These are phyloP conservation scores for Otus scops DNA, from an alignment of 2,797 vertebrate species.

Conservation along the genomic window DNA sequence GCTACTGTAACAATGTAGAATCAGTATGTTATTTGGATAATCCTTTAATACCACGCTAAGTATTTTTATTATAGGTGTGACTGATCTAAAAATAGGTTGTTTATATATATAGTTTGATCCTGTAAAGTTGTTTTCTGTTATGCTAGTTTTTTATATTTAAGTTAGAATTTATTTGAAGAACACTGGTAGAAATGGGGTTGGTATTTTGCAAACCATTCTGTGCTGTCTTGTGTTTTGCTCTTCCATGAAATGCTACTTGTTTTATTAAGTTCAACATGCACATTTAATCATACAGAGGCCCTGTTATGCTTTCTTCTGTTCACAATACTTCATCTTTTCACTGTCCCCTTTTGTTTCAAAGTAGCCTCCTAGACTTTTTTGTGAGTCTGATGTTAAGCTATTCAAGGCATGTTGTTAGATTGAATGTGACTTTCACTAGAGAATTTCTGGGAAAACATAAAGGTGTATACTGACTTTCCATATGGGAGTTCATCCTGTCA, in stretches of 20 bases:
- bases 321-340: neutral
- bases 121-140: neutral
- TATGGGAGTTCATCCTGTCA: neutral
- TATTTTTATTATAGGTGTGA: neutral
- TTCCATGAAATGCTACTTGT: neutral
- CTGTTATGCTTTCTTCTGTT: neutral
- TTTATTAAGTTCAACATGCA: neutral
- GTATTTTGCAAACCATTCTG: neutral
- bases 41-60: neutral
- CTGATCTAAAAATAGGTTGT: neutral
- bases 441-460: neutral
- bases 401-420: neutral
- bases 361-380: neutral
- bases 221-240: neutral
- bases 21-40: neutral
- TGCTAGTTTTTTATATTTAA: too few species aligned
- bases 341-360: neutral
- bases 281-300: neutral
- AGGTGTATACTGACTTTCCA: neutral
- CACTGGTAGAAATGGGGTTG: neutral
- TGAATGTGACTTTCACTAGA: neutral
- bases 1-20: neutral
- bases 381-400: neutral
- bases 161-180: neutral
- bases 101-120: neutral